phyloP scores from a whole-genome alignment of 2,888 invertebrate species.

The Drosophila multiciliata region DNA sequence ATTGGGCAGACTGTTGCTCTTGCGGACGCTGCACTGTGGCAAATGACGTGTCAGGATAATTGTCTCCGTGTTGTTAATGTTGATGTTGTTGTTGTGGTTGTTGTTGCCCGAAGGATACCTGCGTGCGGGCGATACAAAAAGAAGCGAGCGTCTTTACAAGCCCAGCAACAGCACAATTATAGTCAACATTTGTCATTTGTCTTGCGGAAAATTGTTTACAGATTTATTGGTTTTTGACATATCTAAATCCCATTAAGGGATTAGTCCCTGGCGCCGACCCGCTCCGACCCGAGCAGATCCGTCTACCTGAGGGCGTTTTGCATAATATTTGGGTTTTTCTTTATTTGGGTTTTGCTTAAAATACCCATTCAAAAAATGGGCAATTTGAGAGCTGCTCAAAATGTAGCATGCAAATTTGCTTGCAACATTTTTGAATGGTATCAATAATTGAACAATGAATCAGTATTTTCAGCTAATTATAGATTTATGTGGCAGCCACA shows the following conservation, averaged over 20 bases:
- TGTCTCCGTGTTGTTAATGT: conserved; percentile 82
- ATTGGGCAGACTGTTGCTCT: conserved; percentile 93
- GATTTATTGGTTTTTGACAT: conserved; percentile 24
- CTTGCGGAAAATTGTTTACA: conserved; percentile 45
- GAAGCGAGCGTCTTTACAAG: conserved; percentile 77
- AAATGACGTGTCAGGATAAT: conserved; percentile 86
- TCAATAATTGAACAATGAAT: not conserved
- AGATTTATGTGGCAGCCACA: not conserved
- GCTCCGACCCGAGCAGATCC: not conserved
- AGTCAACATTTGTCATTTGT: conserved; percentile 40
- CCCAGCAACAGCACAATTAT: conserved; percentile 65
- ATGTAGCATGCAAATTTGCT: not conserved
- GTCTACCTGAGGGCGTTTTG: conserved; percentile 12
- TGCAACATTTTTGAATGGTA: not conserved
- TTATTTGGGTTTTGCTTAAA: not conserved
- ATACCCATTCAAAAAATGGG: conserved; percentile 2
- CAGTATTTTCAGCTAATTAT: not conserved
- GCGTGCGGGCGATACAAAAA: conserved; percentile 72
- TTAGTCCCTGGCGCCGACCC: conserved; percentile 2
- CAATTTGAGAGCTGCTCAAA: not conserved
- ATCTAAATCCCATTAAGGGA: conserved; percentile 17
- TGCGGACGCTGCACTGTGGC: conserved; percentile 87
- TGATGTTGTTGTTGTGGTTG: conserved; percentile 83
- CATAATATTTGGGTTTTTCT: conserved; percentile 13
- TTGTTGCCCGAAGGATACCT: conserved; percentile 92